Conservation (phyloP, 2,113 vertebrate species). For the Albula goreensis region DNA sequence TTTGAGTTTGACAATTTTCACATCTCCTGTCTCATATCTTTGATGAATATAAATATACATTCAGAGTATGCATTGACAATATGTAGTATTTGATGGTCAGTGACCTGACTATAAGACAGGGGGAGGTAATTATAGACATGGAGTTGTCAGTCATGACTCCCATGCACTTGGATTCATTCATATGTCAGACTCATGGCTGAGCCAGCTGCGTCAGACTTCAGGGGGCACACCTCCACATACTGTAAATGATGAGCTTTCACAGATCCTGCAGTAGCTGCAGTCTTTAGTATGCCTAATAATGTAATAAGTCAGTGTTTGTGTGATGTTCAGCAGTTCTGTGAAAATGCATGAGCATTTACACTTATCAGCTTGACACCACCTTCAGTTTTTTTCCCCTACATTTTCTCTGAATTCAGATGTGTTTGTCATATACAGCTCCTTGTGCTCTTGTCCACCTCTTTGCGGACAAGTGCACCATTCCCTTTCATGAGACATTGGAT, state of each 20-base stretch:
- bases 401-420: too few species aligned
- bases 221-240: neutral
- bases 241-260: neutral
- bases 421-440: too few species aligned
- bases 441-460: too few species aligned
- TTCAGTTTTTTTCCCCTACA: too few species aligned
- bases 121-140: neutral
- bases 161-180: neutral
- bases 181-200: neutral
- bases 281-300: neutral
- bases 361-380: too few species aligned
- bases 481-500: too few species aligned
- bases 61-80: neutral
- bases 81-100: neutral
- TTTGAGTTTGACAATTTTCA: neutral
- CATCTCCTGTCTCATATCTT: neutral
- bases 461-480: too few species aligned
- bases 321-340: too few species aligned
- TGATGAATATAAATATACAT: neutral
- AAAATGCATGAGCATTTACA: too few species aligned
- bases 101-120: neutral
- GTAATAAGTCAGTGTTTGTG: too few species aligned
- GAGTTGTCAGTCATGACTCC: neutral
- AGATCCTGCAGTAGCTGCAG: neutral
- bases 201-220: neutral